phyloP scores from a whole-genome alignment of 1,140 invertebrate genomes.

The Panagrolaimus sp. region DNA sequence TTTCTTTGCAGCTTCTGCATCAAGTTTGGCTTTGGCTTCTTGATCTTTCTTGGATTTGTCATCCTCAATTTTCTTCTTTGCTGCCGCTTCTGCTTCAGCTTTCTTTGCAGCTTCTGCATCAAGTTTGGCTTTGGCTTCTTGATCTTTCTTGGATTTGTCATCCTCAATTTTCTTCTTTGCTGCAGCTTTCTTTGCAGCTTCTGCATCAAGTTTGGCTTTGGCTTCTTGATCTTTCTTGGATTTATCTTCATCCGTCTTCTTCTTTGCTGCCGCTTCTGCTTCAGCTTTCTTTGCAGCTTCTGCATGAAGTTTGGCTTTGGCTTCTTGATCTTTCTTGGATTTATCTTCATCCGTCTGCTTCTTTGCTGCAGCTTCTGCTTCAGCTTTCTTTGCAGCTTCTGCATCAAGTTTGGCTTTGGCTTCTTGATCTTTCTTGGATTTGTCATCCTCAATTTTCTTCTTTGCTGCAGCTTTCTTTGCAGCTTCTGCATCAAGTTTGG shows the following conservation, averaged over 20 bases:
- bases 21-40: slow-evolving; percentile 3
- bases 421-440: background rate
- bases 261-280: background rate
- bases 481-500: background rate
- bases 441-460: background rate
- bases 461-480: background rate
- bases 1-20: slow-evolving; percentile 6
- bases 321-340: background rate
- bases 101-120: background rate
- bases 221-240: background rate
- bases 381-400: background rate
- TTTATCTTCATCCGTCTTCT: background rate
- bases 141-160: no score
- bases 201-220: slow-evolving; percentile 7
- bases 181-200: slow-evolving; percentile 2
- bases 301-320: background rate
- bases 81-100: background rate
- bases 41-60: background rate
- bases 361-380: background rate
- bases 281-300: slow-evolving; percentile 1
- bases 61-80: background rate
- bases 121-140: no score
- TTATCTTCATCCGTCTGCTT: background rate
- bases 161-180: slow-evolving; percentile 7
- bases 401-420: background rate